A percentile compares a stretch with the other conserved stretches of the same genome.
phyloP scores from a whole-genome alignment of 2,888 invertebrate genomes.

The Rugalucina vietnamica region DNA sequence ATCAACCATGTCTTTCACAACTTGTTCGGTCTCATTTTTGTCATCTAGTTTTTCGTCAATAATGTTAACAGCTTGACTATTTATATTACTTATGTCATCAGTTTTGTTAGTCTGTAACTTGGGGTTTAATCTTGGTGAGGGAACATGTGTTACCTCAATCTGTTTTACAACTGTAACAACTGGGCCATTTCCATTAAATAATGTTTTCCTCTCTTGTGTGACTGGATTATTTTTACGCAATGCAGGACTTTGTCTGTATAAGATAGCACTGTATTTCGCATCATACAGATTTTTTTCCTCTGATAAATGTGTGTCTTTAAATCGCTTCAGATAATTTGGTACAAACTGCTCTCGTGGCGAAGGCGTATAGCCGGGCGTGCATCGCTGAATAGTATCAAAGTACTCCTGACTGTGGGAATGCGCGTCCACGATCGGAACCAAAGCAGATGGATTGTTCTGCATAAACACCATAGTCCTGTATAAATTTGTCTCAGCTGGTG shows the following conservation, averaged over 20 bases:
- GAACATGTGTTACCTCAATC: not conserved
- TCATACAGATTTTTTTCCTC: constrained; percentile 21
- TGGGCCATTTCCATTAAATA: not conserved
- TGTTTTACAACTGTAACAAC: not conserved
- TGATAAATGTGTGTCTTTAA: not conserved
- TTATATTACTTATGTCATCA: no score
- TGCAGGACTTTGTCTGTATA: constrained; percentile 36
- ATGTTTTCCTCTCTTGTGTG: not conserved
- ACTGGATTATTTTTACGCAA: constrained; percentile 33
- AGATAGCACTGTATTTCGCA: constrained; percentile 27
- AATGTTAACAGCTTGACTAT: no score
- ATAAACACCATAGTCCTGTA: constrained; percentile 54
- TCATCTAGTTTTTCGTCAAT: no score
- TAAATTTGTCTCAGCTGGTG: constrained; percentile 46
- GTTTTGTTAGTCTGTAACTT: no score
- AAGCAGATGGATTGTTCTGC: constrained; percentile 56
- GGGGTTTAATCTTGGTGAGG: no score
- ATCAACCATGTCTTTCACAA: no score
- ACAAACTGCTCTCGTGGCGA: constrained; percentile 11
- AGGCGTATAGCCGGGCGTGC: constrained; percentile 28
- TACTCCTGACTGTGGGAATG: constrained; percentile 55
- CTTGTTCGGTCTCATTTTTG: no score
- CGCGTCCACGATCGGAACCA: constrained; percentile 52
- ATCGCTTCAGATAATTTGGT: constrained; percentile 19
- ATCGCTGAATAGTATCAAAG: constrained; percentile 44